Evolutionary conservation across 2,113 vertebrate genomes (phyloP).

Genomic region (Petromus typicus): DNA sequence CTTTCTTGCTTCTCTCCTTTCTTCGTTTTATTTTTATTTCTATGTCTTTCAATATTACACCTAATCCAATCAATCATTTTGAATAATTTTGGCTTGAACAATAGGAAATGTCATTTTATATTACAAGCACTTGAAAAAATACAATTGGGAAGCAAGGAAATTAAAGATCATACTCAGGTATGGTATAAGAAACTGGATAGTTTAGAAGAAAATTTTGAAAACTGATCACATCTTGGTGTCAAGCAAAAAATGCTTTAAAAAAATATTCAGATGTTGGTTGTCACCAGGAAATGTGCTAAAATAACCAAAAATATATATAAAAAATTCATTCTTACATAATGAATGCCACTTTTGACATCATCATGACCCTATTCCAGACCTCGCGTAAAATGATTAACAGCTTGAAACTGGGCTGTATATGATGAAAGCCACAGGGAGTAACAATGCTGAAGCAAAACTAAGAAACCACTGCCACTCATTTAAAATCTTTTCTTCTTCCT

Average conservation of each 20-base stretch:
- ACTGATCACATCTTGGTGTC: neutral
- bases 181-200: neutral
- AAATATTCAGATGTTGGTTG: neutral
- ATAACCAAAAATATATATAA: neutral
- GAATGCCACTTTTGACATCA: neutral
- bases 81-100: constrained; percentile 69
- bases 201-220: constrained; percentile 14
- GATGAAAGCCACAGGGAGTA: neutral
- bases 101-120: constrained; percentile 57
- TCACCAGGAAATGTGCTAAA: neutral
- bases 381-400: neutral
- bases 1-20: neutral
- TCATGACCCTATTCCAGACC: neutral
- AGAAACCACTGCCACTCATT: constrained; percentile 27
- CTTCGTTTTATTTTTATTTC: neutral
- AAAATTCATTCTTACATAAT: neutral
- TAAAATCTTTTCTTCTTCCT: constrained; percentile 69
- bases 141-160: neutral
- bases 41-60: constrained; percentile 71
- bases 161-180: neutral
- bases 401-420: neutral
- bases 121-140: constrained; percentile 44
- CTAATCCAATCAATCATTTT: constrained; percentile 58
- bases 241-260: neutral
- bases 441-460: neutral